phyloP scores from a whole-genome alignment of 2,113 vertebrate species.

The mouse (Mus musculus) region GRCm39 chr5:92557001-92557500 shows the following conservation, averaged over 20 bases:
- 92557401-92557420: neutral
- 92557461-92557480: neutral
- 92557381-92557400: neutral
- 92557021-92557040: neutral
- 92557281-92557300: neutral
- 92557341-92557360: neutral
- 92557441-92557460: neutral
- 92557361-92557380: neutral
- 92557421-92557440: neutral
- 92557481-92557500: neutral
- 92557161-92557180: conserved; percentile 71
- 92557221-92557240: neutral
- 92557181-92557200: neutral
- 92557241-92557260: neutral
- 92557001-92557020: neutral
- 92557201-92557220: neutral
- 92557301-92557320: neutral
- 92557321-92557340: neutral
- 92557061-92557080: neutral
- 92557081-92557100: neutral
- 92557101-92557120: conserved; percentile 51
- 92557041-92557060: neutral
- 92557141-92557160: conserved; percentile 51
- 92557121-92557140: conserved; percentile 40
- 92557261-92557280: neutral